phyloP scores from a whole-genome alignment of 1,140 invertebrate genomes.

The Drosophila erecta region DNA sequence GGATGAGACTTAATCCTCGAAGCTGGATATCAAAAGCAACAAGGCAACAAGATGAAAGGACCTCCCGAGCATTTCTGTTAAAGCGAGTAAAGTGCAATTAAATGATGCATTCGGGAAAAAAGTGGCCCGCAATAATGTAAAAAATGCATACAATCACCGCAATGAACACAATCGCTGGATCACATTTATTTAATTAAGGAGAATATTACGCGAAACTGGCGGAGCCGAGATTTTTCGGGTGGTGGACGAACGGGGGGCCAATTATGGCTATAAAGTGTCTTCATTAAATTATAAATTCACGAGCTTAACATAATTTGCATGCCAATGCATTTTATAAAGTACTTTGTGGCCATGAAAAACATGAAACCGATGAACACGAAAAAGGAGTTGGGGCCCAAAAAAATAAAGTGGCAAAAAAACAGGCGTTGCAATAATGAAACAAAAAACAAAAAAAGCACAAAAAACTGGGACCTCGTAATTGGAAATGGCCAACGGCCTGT shows the following conservation, averaged over 20 bases:
- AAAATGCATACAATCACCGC: conserved; percentile 53
- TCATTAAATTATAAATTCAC: conserved; percentile 83
- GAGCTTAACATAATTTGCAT: conserved; percentile 82
- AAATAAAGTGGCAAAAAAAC: neutral
- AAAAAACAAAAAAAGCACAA: conserved; percentile 25
- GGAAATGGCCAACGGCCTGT: conserved; percentile 70
- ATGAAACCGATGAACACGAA: conserved; percentile 35
- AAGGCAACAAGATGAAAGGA: conserved; percentile 7
- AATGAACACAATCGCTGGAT: conserved; percentile 64
- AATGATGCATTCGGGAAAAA: conserved; percentile 32
- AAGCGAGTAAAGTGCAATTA: conserved; percentile 59
- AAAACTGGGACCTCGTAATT: conserved; percentile 53
- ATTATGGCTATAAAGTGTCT: conserved; percentile 82
- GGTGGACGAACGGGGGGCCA: conserved; percentile 46
- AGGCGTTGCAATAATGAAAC: conserved; percentile 15
- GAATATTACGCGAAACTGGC: conserved; percentile 67
- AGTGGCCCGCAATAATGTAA: conserved; percentile 32
- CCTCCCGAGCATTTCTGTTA: conserved; percentile 22
- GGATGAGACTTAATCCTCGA: conserved; percentile 14
- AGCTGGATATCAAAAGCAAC: conserved; percentile 13
- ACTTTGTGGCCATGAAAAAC: conserved; percentile 72
- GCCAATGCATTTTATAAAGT: conserved; percentile 77
- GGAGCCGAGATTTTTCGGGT: conserved; percentile 1
- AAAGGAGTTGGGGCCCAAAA: conserved; percentile 13
- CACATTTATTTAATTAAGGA: conserved; percentile 81